Base-by-base conservation (phyloP, 2,797 vertebrate genomes). In the Pelochelys cantorii region DNA sequence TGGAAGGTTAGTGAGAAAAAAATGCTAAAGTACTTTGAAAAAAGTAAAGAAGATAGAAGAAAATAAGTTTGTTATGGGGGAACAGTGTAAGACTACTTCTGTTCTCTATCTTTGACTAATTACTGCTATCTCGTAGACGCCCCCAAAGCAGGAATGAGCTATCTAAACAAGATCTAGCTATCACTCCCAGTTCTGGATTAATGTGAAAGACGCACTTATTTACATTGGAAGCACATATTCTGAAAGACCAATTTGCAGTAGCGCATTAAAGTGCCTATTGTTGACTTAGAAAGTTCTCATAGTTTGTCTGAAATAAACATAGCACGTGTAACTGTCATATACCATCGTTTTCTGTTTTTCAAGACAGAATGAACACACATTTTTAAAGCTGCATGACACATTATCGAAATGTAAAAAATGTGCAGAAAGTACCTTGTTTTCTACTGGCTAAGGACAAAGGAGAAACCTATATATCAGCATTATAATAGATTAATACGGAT, bases 381-480 rank as follows among this genome's bases (percentile, higher is more conserved):
- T 56, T 77, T 27, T 8, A 1, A 48, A 56, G 71, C 60, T 62
- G 4, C 48, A 9, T 12, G 56, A 48, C 77, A 23, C 75, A 27
- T 37, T 81, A 10, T 87, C 68, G 92, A 87, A 85, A 84, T 5
- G 81, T 65, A 9, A 1, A 29, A 68, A 37, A 53, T 77, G 71
- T 3, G 78, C 48, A 54, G 20, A 5, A 55, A 87, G 79, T 15
- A 25, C 86, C 53, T 42, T 8, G 53, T 22, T 29, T 85, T 75
- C 55, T 83, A 78, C 54, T 54, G 75, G 68, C n/a, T 42, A 79
- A 59, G 91, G 89, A 92, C 84, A 96, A 91, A 95, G 91, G 31
- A 59, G 68, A 56, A 57, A 48, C n/a, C 83, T 62, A 88, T 84
- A 86, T 91, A 74, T 56, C 60, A 81, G 55, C 37, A 82, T 85